Conservation (phyloP, 2,797 vertebrate genomes). For the Ctenochaetus hawaiiensis region DNA sequence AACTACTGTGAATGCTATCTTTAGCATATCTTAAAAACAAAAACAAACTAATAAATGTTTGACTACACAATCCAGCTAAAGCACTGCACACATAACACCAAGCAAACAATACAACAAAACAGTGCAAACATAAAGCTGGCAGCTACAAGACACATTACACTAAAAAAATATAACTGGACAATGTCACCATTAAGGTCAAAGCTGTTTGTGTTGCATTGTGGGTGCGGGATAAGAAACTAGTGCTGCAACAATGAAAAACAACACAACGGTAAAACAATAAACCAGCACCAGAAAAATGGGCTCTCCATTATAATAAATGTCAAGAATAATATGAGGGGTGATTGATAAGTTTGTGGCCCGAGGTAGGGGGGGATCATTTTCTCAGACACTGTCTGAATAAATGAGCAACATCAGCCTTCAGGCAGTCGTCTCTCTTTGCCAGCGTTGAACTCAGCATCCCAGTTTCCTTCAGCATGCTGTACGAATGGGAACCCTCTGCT, state of each 20-base stretch:
- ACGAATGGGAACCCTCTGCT: no score
- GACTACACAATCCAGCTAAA: not conserved
- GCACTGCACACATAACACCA: constrained; percentile 3
- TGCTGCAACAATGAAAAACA: not conserved
- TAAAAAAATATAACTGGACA: constrained; percentile 35
- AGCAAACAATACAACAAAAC: constrained; percentile 15
- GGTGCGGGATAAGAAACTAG: constrained; percentile 5
- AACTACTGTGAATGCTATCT: no score
- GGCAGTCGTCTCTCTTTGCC: no score
- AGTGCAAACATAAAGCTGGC: constrained; percentile 7
- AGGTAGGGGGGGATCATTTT: no score
- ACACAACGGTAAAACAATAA: not conserved
- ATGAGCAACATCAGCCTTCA: no score
- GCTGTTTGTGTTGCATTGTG: constrained; percentile 19
- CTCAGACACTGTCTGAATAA: not conserved
- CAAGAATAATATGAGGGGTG: not conserved
- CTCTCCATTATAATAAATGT: not conserved
- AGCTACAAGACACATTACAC: constrained; percentile 35
- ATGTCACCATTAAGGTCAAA: constrained; percentile 2
- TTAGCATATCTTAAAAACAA: no score
- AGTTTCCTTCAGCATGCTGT: no score
- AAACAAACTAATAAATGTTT: no score
- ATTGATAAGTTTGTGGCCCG: no score
- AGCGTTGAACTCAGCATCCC: no score
- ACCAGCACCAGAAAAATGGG: constrained; percentile 4